Evolutionary conservation across 1,140 invertebrate species (phyloP).

Genomic region (Zaprionus taronus): DNA sequence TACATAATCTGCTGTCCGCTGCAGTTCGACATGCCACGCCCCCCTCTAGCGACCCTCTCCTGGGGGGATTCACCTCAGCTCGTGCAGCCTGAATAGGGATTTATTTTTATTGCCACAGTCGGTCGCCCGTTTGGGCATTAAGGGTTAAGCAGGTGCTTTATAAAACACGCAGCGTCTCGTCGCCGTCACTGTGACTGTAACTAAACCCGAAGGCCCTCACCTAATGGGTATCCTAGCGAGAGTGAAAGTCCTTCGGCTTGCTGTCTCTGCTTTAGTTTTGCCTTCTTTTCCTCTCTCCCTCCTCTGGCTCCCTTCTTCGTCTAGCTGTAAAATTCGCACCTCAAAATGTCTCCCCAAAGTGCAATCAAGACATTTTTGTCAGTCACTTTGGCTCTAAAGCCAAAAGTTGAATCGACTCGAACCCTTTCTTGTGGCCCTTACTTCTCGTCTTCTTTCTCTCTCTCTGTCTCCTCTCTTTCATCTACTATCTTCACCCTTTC

Average conservation of each 20-base stretch:
- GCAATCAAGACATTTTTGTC: constrained; percentile 72
- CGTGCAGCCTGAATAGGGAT: constrained; percentile 74
- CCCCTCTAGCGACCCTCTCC: no score
- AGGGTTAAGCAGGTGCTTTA: constrained; percentile 83
- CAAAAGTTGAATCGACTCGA: constrained; percentile 2
- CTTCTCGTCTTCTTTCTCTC: no score
- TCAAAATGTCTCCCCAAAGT: constrained; percentile 77
- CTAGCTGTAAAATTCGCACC: constrained; percentile 70
- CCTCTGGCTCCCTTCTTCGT: constrained; percentile 17
- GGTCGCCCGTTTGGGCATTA: constrained; percentile 51
- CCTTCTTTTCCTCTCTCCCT: background rate
- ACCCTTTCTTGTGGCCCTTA: background rate
- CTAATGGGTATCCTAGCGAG: constrained; percentile 60
- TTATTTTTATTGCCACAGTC: constrained; percentile 75
- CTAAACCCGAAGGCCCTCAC: constrained; percentile 66
- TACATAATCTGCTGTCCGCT: constrained; percentile 74
- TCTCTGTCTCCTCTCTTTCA: background rate
- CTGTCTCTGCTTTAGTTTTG: constrained; percentile 22
- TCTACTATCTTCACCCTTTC: background rate
- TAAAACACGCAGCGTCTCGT: constrained; percentile 63
- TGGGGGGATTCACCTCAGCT: constrained; percentile 6
- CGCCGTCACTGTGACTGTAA: constrained; percentile 50
- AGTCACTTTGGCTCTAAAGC: constrained; percentile 38
- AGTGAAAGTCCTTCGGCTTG: constrained; percentile 16
- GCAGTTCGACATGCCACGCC: constrained; percentile 19